Percentiles rank a stretch among this genome's conserved stretches.
Evolutionary conservation across 2,797 vertebrate genomes (phyloP).

Genomic region (Rhinogobio ventralis): DNA sequence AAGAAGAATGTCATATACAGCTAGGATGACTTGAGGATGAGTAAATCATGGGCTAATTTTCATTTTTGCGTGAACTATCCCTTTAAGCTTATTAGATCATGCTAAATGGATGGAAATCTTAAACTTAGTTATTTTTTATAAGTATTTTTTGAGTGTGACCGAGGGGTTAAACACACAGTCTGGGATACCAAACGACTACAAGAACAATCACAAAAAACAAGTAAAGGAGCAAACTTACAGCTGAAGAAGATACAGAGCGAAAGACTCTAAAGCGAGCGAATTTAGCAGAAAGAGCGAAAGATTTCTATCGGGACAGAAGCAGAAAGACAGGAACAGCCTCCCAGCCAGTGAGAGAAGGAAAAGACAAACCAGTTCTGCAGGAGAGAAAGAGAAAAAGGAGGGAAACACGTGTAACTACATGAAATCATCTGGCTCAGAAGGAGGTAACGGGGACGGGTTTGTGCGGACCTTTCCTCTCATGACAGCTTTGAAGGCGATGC

Average conservation of each 20-base stretch:
- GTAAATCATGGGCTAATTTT: too few species aligned
- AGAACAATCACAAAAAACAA: neutral
- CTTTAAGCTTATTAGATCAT: neutral
- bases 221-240: slow-evolving; percentile 44
- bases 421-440: slow-evolving; percentile 5
- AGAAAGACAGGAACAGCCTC: slow-evolving; percentile 63
- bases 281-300: slow-evolving; percentile 55
- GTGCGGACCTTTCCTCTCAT: slow-evolving; percentile 90
- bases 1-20: too few species aligned
- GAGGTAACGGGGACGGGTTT: neutral
- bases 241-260: slow-evolving; percentile 39
- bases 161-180: neutral
- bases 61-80: too few species aligned
- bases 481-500: slow-evolving; percentile 90
- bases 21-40: too few species aligned
- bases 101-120: neutral
- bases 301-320: slow-evolving; percentile 56
- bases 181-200: neutral
- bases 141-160: neutral
- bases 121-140: too few species aligned
- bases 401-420: slow-evolving; percentile 59
- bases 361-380: slow-evolving; percentile 67
- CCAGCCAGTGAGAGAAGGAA: slow-evolving; percentile 68
- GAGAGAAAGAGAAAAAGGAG: slow-evolving; percentile 58
- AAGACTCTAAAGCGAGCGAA: slow-evolving; percentile 47